These are phyloP conservation scores for Microplitis deprimator DNA, from an alignment of 2,888 invertebrate genomes.

Conservation along the genomic window DNA sequence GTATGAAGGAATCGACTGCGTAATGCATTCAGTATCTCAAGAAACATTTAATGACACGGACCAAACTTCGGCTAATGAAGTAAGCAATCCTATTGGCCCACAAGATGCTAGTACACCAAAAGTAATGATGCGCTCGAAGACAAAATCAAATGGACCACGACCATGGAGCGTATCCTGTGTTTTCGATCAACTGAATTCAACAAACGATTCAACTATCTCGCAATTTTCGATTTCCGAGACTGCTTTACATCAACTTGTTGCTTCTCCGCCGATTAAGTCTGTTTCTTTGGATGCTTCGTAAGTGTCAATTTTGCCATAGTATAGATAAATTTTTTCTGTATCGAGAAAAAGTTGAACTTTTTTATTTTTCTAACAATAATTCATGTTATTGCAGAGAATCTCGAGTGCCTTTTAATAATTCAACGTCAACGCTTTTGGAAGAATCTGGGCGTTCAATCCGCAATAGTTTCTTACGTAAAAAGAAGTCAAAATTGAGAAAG, in stretches of 20 bases:
- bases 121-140: conserved; percentile 79
- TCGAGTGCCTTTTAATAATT: conserved; percentile 67
- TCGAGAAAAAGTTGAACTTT: too few relatives aligned
- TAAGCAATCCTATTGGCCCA: conserved; percentile 47
- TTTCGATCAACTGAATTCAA: conserved; percentile 74
- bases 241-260: conserved; percentile 82
- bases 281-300: conserved; percentile 66
- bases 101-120: conserved; percentile 67
- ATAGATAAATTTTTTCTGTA: conserved; percentile 8
- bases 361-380: conserved; percentile 5
- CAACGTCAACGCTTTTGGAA: conserved; percentile 75
- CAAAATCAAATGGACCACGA: conserved; percentile 74
- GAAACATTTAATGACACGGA: conserved; percentile 68
- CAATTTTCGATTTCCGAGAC: conserved; percentile 91
- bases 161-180: conserved; percentile 93
- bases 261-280: conserved; percentile 69
- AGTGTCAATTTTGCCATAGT: conserved; percentile 47
- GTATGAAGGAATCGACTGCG: conserved; percentile 54
- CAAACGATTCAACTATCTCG: conserved; percentile 62
- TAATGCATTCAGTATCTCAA: conserved; percentile 66
- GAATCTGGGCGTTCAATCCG: conserved; percentile 68
- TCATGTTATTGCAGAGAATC: conserved; percentile 58
- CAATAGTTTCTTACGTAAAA: conserved; percentile 71
- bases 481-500: conserved; percentile 71
- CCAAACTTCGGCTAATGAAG: conserved; percentile 60